Base-by-base conservation (phyloP, 1,140 invertebrate genomes). In the Euura lappo region DNA sequence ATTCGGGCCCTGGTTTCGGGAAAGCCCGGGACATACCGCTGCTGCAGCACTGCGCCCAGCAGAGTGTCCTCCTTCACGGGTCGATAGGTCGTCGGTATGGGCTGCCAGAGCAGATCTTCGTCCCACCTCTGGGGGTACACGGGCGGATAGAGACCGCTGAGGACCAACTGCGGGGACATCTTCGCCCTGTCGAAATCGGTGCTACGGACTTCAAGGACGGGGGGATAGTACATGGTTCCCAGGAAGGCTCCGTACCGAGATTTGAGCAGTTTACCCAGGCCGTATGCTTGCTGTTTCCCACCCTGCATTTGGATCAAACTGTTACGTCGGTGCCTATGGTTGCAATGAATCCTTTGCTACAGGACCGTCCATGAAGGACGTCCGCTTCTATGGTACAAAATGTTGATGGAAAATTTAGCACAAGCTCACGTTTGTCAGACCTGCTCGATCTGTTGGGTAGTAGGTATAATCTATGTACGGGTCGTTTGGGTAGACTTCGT, bases 361-460 rank as follows among this genome's bases (percentile, higher is more conserved):
- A n/a, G n/a, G n/a, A n/a, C n/a, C n/a, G n/a, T n/a, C n/a, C n/a
- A n/a, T n/a, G n/a, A n/a, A n/a, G n/a, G n/a, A n/a, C n/a, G n/a
- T n/a, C n/a, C n/a, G n/a, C n/a, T n/a, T n/a, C n/a, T n/a, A n/a
- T n/a, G n/a, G n/a, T n/a, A n/a, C n/a, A n/a, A n/a, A n/a, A n/a
- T n/a, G n/a, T n/a, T n/a, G n/a, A n/a, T n/a, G n/a, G n/a, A n/a
- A n/a, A n/a, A n/a, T n/a, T n/a, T n/a, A n/a, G n/a, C n/a, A n/a
- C n/a, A n/a, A n/a, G n/a, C n/a, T n/a, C n/a, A n/a, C n/a, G n/a
- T n/a, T n/a, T n/a, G n/a, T n/a, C n/a, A 96, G 83, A 75, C 93
- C 90, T 71, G 93, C 93, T 73, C 90, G 89, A 28, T 94, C 94
- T 74, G 89, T 90, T 2, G 93, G 93, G 85, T 90, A 91, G 78